These are phyloP conservation scores for Alloscopus bannaensis DNA, from an alignment of 2,888 invertebrate species.

Conservation along the genomic window DNA sequence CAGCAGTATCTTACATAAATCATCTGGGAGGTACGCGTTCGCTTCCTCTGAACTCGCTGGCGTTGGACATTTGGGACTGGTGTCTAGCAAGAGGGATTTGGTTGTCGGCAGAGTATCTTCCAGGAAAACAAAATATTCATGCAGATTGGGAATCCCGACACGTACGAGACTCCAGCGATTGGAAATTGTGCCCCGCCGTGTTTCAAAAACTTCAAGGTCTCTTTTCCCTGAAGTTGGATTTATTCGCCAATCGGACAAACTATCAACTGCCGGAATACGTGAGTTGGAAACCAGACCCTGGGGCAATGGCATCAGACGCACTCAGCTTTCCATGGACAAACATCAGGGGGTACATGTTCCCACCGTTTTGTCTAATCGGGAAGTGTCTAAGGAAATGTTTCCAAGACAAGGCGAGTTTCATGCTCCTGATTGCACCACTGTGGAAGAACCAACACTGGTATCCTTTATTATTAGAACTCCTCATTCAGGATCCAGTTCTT, in stretches of 20 bases:
- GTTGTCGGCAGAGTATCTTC: constrained; percentile 36
- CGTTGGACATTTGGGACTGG: constrained; percentile 47
- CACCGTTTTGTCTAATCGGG: constrained; percentile 44
- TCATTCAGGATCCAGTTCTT: constrained; percentile 14
- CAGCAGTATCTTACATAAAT: constrained; percentile 40
- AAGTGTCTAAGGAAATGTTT: constrained; percentile 8
- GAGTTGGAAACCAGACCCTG: constrained; percentile 45
- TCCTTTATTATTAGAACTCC: constrained; percentile 11
- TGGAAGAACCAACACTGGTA: constrained; percentile 42
- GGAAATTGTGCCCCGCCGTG: constrained; percentile 1
- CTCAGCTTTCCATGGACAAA: constrained; percentile 9
- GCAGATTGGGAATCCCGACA: constrained; percentile 46
- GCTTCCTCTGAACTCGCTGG: not conserved
- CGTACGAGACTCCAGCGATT: constrained; percentile 32
- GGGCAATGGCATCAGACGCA: constrained; percentile 10
- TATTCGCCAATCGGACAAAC: constrained; percentile 46
- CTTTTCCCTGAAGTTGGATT: constrained; percentile 22
- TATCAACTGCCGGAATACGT: constrained; percentile 28
- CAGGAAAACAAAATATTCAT: constrained; percentile 24
- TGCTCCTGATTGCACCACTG: constrained; percentile 36
- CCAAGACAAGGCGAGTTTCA: not conserved
- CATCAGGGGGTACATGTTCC: constrained; percentile 25
- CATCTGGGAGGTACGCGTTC: constrained; percentile 37
- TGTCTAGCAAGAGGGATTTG: constrained; percentile 26
- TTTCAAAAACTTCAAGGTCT: constrained; percentile 7